Evolutionary conservation across 2,888 invertebrate species (phyloP).

Genomic region (Troglohyphantes excavatus): DNA sequence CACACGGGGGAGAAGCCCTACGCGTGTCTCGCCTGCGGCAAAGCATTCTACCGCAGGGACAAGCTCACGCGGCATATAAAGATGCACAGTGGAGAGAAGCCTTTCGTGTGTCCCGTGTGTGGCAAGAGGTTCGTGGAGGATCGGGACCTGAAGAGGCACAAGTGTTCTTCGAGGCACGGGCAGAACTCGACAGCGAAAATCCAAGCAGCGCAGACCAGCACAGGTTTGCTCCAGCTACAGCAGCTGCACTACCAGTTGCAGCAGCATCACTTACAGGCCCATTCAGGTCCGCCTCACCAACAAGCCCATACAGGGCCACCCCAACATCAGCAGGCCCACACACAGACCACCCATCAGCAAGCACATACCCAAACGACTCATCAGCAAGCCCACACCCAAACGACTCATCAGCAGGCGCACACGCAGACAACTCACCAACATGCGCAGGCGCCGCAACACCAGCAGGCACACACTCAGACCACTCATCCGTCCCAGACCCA

Average conservation of each 20-base stretch:
- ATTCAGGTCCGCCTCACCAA: slow-evolving; percentile 55
- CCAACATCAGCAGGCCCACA: slow-evolving; percentile 72
- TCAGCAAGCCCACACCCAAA: slow-evolving; percentile 65
- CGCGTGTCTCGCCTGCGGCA: slow-evolving; percentile 78
- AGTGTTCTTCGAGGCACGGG: slow-evolving; percentile 76
- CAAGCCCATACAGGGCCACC: slow-evolving; percentile 70
- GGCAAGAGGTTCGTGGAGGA: slow-evolving; percentile 79
- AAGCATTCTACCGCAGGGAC: slow-evolving; percentile 78
- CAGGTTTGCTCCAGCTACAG: slow-evolving; percentile 70
- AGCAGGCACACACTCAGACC: slow-evolving; percentile 66
- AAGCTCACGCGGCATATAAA: slow-evolving; percentile 79
- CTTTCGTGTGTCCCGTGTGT: slow-evolving; percentile 78
- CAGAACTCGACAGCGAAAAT: slow-evolving; percentile 70
- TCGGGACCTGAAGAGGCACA: slow-evolving; percentile 77
- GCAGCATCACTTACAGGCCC: slow-evolving; percentile 75
- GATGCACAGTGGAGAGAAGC: slow-evolving; percentile 79
- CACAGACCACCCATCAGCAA: slow-evolving; percentile 73
- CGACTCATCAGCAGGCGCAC: slow-evolving; percentile 69
- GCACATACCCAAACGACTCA: slow-evolving; percentile 72
- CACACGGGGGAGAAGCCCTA: slow-evolving; percentile 79
- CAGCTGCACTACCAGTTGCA: slow-evolving; percentile 77
- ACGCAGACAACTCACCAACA: slow-evolving; percentile 67
- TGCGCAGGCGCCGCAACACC: slow-evolving; percentile 61
- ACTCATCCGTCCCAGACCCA: slow-evolving; percentile 53
- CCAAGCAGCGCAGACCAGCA: slow-evolving; percentile 59